Conservation (phyloP, 2,797 vertebrate genomes). For the Hydrolagus colliei region DNA sequence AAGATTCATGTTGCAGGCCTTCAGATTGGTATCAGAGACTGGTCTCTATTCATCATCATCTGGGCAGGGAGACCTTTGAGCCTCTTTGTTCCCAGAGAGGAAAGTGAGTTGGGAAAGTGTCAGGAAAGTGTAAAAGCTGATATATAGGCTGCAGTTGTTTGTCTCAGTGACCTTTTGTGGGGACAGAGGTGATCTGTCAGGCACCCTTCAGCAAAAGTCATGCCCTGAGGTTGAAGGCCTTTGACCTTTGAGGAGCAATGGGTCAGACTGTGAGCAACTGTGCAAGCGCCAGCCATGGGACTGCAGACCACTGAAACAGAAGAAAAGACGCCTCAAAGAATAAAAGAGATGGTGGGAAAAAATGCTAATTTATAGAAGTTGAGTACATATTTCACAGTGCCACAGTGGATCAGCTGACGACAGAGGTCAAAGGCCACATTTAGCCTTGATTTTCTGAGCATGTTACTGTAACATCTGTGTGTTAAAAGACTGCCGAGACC, state of each 20-base stretch:
- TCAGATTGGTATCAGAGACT: conserved; percentile 37
- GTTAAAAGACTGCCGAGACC: conserved; percentile 74
- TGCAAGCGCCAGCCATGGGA: conserved; percentile 68
- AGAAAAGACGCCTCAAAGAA: conserved; percentile 63
- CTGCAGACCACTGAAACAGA: conserved; percentile 62
- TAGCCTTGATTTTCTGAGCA: conserved; percentile 78
- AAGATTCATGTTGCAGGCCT: conserved; percentile 35
- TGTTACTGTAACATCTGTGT: conserved; percentile 98
- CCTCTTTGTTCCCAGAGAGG: conserved; percentile 61
- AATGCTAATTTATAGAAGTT: conserved; percentile 81
- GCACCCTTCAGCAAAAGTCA: conserved; percentile 83
- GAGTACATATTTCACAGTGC: conserved; percentile 90
- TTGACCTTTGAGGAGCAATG: conserved; percentile 84
- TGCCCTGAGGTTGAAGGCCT: conserved; percentile 82
- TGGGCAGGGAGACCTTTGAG: conserved; percentile 36
- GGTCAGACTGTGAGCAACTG: conserved; percentile 80
- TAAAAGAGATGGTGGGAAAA: conserved; percentile 85
- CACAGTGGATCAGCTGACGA: conserved; percentile 86
- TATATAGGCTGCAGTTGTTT: conserved; percentile 87
- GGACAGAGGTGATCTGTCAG: conserved; percentile 89
- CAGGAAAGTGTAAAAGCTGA: conserved; percentile 77
- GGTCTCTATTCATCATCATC: conserved; percentile 37
- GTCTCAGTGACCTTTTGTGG: conserved; percentile 76
- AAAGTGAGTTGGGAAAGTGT: conserved; percentile 69
- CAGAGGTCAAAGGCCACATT: conserved; percentile 81